A percentile compares a stretch with the other conserved stretches of the same genome.
These are phyloP conservation scores for Ceratotherium simum DNA, from an alignment of 2,113 vertebrate genomes.

Conservation along the genomic window DNA sequence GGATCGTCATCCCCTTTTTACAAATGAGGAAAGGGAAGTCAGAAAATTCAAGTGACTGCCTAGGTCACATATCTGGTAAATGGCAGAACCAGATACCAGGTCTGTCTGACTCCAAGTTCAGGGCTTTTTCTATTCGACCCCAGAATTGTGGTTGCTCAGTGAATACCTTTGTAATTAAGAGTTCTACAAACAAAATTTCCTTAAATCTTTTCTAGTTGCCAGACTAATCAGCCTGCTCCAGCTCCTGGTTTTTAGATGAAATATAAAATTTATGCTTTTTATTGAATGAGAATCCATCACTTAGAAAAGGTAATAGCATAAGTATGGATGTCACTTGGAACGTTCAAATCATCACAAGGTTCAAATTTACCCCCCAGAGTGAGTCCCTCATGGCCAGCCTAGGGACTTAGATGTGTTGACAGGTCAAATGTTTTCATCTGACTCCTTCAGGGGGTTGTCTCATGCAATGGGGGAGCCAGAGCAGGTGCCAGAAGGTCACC, in stretches of 20 bases:
- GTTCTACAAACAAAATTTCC: background rate
- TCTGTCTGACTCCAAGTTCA: background rate
- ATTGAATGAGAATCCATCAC: background rate
- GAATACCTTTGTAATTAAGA: background rate
- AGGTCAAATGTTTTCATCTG: background rate
- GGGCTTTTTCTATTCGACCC: background rate
- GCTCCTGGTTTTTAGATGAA: background rate
- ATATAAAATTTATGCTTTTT: conserved; percentile 44
- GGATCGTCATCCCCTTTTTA: background rate
- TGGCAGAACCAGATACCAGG: background rate
- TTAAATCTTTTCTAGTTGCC: conserved; percentile 8
- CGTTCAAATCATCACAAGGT: background rate
- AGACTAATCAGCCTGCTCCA: background rate
- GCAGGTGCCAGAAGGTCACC: background rate
- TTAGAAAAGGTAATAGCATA: background rate
- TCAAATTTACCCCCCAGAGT: background rate
- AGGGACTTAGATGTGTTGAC: background rate
- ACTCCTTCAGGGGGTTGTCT: background rate
- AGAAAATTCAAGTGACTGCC: background rate
- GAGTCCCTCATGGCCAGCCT: background rate
- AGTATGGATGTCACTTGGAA: background rate
- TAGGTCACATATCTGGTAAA: background rate
- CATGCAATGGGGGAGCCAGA: background rate
- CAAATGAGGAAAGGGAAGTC: conserved; percentile 37
- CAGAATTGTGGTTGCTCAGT: background rate